phyloP scores from a whole-genome alignment of 1,140 invertebrate species.

The Matsumurasca onukii region DNA sequence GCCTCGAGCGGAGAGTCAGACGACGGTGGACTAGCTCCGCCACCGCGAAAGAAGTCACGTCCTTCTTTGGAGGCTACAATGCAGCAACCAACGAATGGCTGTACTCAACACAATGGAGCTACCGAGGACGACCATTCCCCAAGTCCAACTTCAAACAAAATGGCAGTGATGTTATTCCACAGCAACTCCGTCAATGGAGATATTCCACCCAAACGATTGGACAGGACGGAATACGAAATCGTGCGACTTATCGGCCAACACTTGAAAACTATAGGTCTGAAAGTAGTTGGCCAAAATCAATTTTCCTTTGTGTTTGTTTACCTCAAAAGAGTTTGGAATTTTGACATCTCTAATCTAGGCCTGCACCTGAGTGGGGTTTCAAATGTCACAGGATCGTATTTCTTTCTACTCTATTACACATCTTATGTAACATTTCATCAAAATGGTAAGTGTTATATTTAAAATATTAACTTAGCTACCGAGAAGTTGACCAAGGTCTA shows the following conservation, averaged over 20 bases:
- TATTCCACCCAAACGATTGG: slow-evolving; percentile 58
- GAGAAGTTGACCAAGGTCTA: too few species aligned
- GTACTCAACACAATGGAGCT: slow-evolving; percentile 56
- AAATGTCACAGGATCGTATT: too few species aligned
- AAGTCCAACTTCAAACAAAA: too few species aligned
- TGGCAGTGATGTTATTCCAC: too few species aligned
- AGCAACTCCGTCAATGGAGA: slow-evolving; percentile 51
- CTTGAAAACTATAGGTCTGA: slow-evolving; percentile 86
- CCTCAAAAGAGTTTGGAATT: neutral
- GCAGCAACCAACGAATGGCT: slow-evolving; percentile 54
- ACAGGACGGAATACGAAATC: slow-evolving; percentile 89
- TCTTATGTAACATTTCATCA: too few species aligned
- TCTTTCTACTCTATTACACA: too few species aligned
- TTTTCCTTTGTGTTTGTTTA: slow-evolving; percentile 26
- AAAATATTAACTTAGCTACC: too few species aligned
- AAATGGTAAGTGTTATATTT: too few species aligned
- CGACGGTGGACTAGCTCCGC: slow-evolving; percentile 86
- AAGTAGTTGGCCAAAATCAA: slow-evolving; percentile 63
- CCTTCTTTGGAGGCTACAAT: slow-evolving; percentile 60
- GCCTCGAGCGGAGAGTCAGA: slow-evolving; percentile 88
- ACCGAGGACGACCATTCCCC: slow-evolving; percentile 44
- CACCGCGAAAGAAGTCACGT: slow-evolving; percentile 90
- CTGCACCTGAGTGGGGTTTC: too few species aligned
- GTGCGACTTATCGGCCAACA: slow-evolving; percentile 95
- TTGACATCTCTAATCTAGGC: too few species aligned